A percentile compares a stretch with the other conserved stretches of the same genome.
Evolutionary conservation across 2,113 vertebrate species (phyloP).

Genomic region (Mus pahari): DNA sequence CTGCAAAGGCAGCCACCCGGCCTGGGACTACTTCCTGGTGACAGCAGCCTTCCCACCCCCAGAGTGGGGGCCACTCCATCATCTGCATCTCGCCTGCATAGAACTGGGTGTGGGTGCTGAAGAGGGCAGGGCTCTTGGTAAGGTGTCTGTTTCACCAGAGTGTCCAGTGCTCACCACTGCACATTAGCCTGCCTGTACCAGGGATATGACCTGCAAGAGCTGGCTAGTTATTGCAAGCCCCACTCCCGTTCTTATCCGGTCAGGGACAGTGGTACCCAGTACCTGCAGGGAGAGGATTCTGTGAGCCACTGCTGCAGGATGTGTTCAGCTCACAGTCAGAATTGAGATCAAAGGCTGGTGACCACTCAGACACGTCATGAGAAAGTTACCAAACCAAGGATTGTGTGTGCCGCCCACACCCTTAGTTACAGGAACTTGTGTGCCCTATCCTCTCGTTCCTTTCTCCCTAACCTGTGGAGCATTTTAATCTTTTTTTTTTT

Average conservation of each 20-base stretch:
- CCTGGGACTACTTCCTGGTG: neutral
- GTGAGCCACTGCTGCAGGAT: neutral
- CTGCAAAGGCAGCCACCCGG: neutral
- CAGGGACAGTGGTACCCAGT: accelerated
- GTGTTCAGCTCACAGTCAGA: neutral
- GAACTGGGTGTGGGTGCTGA: no score
- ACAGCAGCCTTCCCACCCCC: neutral
- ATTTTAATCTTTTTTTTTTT: neutral
- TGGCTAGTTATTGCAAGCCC: neutral
- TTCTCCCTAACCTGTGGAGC: neutral
- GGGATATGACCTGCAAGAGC: neutral
- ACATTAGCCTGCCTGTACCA: neutral
- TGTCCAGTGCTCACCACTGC: neutral
- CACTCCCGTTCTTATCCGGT: neutral
- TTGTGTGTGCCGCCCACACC: accelerated
- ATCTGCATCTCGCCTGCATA: no score
- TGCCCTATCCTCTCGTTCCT: neutral
- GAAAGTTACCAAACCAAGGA: neutral
- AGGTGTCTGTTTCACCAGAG: neutral
- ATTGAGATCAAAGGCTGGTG: accelerated
- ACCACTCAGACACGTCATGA: accelerated
- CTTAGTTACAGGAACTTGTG: neutral
- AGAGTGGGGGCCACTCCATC: neutral
- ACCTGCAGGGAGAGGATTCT: neutral
- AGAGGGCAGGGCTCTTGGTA: neutral